phyloP scores from a whole-genome alignment of 2,113 vertebrate genomes.

The Perca fluviatilis region DNA sequence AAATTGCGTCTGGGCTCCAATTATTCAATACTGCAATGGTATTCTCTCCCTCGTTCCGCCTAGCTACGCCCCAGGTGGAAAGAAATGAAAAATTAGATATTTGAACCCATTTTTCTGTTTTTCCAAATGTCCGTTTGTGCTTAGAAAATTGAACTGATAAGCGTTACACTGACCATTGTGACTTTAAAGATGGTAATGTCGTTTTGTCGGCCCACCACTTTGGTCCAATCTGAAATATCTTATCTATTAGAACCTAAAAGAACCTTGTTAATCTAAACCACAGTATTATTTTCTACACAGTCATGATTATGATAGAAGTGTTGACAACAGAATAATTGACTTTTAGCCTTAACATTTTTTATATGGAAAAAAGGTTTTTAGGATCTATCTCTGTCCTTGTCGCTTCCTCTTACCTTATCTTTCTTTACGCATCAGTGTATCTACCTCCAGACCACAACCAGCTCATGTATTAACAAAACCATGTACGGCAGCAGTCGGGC shows the following conservation, averaged over 20 bases:
- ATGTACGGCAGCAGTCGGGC: background rate
- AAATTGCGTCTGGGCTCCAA: too few species aligned
- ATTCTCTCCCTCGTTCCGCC: too few species aligned
- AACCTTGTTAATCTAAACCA: background rate
- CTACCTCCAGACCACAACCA: background rate
- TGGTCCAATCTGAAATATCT: background rate
- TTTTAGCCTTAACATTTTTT: background rate
- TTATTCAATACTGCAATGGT: too few species aligned
- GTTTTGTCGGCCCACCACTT: too few species aligned
- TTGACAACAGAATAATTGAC: background rate
- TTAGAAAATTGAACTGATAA: too few species aligned
- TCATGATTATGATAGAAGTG: background rate
- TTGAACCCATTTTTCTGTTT: too few species aligned
- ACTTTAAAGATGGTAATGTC: too few species aligned
- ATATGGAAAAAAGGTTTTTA: background rate
- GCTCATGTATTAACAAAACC: constrained; percentile 38
- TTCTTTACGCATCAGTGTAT: background rate
- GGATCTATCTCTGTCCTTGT: background rate
- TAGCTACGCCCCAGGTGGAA: too few species aligned
- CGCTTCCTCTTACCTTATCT: background rate
- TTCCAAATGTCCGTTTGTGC: too few species aligned
- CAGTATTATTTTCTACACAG: background rate
- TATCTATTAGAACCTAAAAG: background rate
- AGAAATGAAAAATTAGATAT: too few species aligned
- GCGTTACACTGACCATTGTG: too few species aligned